Evolutionary conservation across 2,113 vertebrate species (phyloP).

Genomic region (Meles meles): DNA sequence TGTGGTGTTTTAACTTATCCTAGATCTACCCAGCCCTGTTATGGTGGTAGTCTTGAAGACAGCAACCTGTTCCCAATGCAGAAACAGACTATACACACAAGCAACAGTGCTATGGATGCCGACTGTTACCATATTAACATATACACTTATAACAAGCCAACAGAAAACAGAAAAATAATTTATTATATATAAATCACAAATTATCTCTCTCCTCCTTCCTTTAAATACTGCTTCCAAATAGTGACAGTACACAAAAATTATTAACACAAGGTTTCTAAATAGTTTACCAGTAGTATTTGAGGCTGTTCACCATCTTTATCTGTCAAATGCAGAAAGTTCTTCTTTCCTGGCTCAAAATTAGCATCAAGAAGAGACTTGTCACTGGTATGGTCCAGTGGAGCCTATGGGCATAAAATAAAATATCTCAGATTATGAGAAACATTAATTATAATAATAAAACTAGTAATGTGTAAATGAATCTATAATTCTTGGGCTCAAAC

Average conservation of each 20-base stretch:
- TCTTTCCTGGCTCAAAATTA: conserved; percentile 95
- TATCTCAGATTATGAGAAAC: conserved; percentile 11
- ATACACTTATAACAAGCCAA: neutral
- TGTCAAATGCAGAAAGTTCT: conserved; percentile 94
- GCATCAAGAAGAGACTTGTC: conserved; percentile 92
- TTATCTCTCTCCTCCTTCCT: neutral
- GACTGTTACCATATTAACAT: neutral
- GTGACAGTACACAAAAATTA: conserved; percentile 35
- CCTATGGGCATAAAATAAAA: conserved; percentile 75
- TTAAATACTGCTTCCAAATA: neutral
- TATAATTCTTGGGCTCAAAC: neutral
- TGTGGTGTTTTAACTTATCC: neutral
- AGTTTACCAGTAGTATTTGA: conserved; percentile 88
- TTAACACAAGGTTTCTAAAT: neutral
- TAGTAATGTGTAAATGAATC: neutral
- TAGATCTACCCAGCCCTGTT: neutral
- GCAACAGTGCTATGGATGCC: neutral
- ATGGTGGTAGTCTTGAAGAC: neutral
- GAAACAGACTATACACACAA: neutral
- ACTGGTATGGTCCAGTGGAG: conserved; percentile 90
- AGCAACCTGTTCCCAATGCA: neutral
- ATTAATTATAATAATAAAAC: neutral
- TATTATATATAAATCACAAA: conserved; percentile 4
- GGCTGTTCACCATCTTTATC: conserved; percentile 98
- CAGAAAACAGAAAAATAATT: neutral